These are phyloP conservation scores for Lithosia quadra DNA, from an alignment of 2,888 invertebrate genomes.

Conservation along the genomic window DNA sequence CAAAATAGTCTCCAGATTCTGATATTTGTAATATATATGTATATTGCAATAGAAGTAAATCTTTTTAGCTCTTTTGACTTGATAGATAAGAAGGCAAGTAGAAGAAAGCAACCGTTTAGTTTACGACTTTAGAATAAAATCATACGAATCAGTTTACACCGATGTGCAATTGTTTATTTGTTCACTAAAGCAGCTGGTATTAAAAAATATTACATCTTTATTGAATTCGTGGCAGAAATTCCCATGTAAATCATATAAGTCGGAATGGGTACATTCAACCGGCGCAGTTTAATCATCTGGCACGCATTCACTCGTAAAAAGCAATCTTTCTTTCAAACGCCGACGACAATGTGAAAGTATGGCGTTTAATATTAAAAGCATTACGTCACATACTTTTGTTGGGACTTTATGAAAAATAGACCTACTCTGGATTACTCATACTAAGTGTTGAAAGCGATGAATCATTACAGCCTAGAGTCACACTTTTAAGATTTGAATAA, in stretches of 20 bases:
- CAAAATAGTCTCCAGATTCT: background rate
- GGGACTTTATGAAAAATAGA: conserved; percentile 53
- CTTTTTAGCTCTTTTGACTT: background rate
- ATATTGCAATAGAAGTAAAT: background rate
- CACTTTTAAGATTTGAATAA: conserved; percentile 8
- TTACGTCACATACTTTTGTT: conserved; percentile 57
- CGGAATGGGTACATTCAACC: conserved; percentile 53
- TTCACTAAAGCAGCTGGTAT: conserved; percentile 3
- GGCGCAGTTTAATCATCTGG: conserved; percentile 75
- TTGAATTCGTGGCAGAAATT: conserved; percentile 44
- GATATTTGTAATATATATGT: background rate
- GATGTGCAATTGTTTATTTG: background rate
- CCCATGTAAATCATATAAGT: conserved; percentile 69
- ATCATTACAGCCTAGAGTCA: conserved; percentile 30
- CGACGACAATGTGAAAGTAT: conserved; percentile 62
- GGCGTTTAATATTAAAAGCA: conserved; percentile 60
- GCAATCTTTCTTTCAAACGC: conserved; percentile 67
- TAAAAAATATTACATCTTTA: conserved; percentile 18
- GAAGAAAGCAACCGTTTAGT: too few relatives aligned
- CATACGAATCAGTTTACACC: background rate
- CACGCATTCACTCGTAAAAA: conserved; percentile 61
- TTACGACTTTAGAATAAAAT: too few relatives aligned
- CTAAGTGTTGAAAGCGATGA: conserved; percentile 42
- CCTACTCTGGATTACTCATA: conserved; percentile 44
- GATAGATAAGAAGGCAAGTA: background rate